A percentile compares a stretch with the other conserved stretches of the same genome.
Conservation (phyloP, 2,113 vertebrate genomes). For the Nycticorax nycticorax region DNA sequence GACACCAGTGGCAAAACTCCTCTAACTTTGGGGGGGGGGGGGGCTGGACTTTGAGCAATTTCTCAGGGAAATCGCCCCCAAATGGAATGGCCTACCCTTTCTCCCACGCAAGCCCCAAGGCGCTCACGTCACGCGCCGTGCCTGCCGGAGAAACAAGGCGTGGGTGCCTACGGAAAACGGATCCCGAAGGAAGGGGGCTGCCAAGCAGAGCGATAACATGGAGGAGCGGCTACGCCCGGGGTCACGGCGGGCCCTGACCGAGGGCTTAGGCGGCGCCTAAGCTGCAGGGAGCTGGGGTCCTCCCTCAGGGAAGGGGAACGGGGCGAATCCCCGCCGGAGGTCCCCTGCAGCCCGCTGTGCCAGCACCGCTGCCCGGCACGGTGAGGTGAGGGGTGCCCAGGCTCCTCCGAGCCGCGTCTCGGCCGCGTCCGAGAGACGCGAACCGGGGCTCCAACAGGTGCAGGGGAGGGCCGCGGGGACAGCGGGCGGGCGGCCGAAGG, state of each 20-base stretch:
- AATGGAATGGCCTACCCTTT: not conserved
- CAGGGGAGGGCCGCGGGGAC: not conserved
- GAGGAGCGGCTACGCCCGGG: not conserved
- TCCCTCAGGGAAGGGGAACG: not conserved
- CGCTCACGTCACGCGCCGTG: rapidly evolving
- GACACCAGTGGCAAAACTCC: not conserved
- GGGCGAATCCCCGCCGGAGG: not conserved
- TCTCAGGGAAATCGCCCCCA: not conserved
- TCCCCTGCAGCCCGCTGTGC: not conserved
- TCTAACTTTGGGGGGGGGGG: no score
- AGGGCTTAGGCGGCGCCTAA: not conserved
- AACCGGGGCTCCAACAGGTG: rapidly evolving
- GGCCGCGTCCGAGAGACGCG: not conserved
- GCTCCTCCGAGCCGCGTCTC: not conserved
- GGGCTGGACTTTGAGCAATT: not conserved
- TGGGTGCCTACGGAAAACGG: not conserved
- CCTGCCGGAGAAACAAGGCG: not conserved
- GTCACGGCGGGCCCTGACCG: not conserved
- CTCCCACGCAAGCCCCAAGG: no score
- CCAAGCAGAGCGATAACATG: rapidly evolving
- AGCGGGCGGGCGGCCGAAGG: rapidly evolving
- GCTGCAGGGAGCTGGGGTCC: rapidly evolving
- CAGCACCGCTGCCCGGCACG: rapidly evolving
- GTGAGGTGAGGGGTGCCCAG: rapidly evolving
- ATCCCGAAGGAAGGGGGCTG: not conserved